Percentiles rank a stretch among this genome's conserved stretches.
Conservation (phyloP, 2,888 invertebrate genomes). For the Metalampra italica region DNA sequence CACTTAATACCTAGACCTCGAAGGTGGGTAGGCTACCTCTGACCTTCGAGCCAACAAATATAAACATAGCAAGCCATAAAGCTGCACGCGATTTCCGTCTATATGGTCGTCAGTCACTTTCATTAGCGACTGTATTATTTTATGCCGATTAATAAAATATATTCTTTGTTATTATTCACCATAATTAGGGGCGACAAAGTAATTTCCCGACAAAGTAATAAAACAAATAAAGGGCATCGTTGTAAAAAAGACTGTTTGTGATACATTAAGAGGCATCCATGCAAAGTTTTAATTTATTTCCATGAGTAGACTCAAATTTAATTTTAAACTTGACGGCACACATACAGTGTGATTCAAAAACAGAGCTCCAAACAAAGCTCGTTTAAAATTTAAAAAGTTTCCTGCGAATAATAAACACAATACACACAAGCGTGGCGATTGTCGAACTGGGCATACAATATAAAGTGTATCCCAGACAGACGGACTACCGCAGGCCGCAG, state of each 20-base stretch:
- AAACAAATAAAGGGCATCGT: not conserved
- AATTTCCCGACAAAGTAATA: not conserved
- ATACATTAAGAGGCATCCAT: not conserved
- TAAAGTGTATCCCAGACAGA: too few relatives aligned
- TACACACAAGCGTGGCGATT: conserved; percentile 17
- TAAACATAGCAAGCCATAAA: too few relatives aligned
- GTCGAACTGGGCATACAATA: conserved; percentile 4
- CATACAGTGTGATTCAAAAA: conserved; percentile 26
- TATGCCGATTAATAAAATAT: too few relatives aligned
- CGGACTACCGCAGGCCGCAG: too few relatives aligned
- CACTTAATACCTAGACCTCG: too few relatives aligned
- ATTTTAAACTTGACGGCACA: conserved; percentile 17
- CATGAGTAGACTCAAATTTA: conserved; percentile 20
- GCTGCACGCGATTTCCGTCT: too few relatives aligned
- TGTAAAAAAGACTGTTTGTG: not conserved
- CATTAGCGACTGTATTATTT: too few relatives aligned
- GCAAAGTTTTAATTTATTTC: conserved; percentile 30
- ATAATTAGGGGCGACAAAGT: too few relatives aligned
- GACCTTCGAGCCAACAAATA: too few relatives aligned
- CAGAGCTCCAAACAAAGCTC: conserved; percentile 39
- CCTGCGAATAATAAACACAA: conserved; percentile 18
- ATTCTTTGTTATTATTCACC: too few relatives aligned
- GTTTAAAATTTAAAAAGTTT: conserved; percentile 39
- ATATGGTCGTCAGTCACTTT: too few relatives aligned
- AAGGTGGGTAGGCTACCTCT: too few relatives aligned